Evolutionary conservation across 1,140 invertebrate genomes (phyloP).

Genomic region (Aphelinus certus): DNA sequence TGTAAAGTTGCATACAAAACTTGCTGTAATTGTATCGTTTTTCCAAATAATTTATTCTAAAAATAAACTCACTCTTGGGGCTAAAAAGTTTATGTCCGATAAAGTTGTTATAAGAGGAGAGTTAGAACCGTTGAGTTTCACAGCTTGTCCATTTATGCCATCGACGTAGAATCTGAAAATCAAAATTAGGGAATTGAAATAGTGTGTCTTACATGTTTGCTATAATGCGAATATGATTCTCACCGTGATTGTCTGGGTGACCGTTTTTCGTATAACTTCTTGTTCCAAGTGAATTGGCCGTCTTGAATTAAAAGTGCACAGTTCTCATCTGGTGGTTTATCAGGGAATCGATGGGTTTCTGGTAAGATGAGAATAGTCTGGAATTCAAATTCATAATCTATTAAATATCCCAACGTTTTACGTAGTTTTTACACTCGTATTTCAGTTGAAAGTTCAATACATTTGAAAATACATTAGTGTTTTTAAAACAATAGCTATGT

Average conservation of each 20-base stretch:
- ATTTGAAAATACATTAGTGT: too few species aligned
- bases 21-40: not conserved
- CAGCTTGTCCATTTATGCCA: not conserved
- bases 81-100: conserved; percentile 46
- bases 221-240: too few species aligned
- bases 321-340: conserved; percentile 48
- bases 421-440: too few species aligned
- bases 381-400: conserved; percentile 4
- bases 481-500: not conserved
- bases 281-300: conserved; percentile 46
- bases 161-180: conserved; percentile 27
- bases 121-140: conserved; percentile 11
- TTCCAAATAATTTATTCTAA: not conserved
- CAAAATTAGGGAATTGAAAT: too few species aligned
- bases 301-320: conserved; percentile 45
- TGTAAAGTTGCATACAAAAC: conserved; percentile 53
- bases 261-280: conserved; percentile 26
- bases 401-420: too few species aligned
- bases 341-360: conserved; percentile 43
- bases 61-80: conserved; percentile 37
- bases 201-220: too few species aligned
- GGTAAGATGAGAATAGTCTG: conserved; percentile 45
- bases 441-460: too few species aligned
- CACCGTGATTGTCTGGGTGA: conserved; percentile 29
- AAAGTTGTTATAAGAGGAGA: conserved; percentile 8